These are phyloP conservation scores for Enteromius paludinosus DNA, from an alignment of 2,797 vertebrate species.

Conservation along the genomic window DNA sequence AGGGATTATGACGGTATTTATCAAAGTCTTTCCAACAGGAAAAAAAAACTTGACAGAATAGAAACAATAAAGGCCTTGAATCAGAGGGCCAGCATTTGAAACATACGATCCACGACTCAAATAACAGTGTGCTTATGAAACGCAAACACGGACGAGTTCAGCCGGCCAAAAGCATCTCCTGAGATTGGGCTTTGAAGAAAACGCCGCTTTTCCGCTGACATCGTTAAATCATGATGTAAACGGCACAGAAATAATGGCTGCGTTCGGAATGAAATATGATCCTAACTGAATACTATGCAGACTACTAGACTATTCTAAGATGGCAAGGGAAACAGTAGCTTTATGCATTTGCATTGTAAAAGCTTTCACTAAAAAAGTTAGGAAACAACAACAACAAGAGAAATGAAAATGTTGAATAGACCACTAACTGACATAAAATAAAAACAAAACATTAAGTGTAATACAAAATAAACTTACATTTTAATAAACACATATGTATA, in stretches of 20 bases:
- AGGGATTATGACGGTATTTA: constrained; percentile 68
- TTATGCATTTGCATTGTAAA: not conserved
- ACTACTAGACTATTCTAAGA: not conserved
- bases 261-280: not conserved
- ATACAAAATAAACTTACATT: not conserved
- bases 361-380: not conserved
- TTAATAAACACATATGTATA: not conserved
- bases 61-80: constrained; percentile 41
- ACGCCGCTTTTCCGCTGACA: constrained; percentile 11
- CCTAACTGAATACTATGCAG: not conserved
- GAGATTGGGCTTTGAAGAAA: constrained; percentile 63
- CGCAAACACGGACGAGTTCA: constrained; percentile 78
- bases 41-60: not conserved
- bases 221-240: not conserved
- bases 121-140: constrained; percentile 80
- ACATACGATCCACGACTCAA: constrained; percentile 71
- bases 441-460: not conserved
- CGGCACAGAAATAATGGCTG: not conserved
- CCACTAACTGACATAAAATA: no score
- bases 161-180: constrained; percentile 72
- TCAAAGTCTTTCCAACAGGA: constrained; percentile 49
- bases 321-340: no score
- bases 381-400: no score
- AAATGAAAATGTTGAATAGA: not conserved
- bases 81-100: constrained; percentile 61